phyloP scores from a whole-genome alignment of 2,113 vertebrate genomes.

The Pitta sordida region DNA sequence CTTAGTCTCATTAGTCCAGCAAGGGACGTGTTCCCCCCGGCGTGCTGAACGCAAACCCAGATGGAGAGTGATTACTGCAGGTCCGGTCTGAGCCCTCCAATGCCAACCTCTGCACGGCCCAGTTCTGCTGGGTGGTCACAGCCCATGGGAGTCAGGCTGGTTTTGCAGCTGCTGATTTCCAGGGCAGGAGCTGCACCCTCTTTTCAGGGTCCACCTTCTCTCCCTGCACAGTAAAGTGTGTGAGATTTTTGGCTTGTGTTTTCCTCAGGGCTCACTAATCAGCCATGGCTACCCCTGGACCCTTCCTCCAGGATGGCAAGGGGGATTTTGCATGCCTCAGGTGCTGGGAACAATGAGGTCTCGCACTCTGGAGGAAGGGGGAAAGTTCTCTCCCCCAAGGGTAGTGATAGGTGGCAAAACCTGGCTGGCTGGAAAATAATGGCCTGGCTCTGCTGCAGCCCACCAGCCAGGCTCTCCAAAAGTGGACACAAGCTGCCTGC shows the following conservation, averaged over 20 bases:
- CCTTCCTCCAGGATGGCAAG: neutral
- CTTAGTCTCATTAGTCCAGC: neutral
- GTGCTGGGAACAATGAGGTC: constrained; percentile 35
- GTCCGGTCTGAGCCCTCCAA: neutral
- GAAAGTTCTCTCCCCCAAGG: neutral
- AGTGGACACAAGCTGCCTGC: neutral
- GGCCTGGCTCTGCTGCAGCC: neutral
- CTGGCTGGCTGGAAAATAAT: neutral
- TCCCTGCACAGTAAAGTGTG: accelerated
- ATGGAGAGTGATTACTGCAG: neutral
- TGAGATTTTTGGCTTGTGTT: neutral
- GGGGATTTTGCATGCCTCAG: constrained; percentile 22
- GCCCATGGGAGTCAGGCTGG: neutral
- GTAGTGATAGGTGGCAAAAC: neutral
- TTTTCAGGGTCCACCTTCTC: neutral
- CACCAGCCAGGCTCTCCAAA: neutral
- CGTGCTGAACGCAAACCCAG: accelerated
- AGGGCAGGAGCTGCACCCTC: neutral
- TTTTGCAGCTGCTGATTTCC: neutral
- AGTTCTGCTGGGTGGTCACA: neutral
- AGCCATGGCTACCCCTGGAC: neutral
- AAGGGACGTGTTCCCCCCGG: neutral
- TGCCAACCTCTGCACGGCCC: neutral
- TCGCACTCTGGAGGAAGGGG: neutral
- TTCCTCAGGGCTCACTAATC: neutral